Percentiles rank a stretch among this genome's conserved stretches.
phyloP scores from a whole-genome alignment of 2,797 vertebrate species.

The Centroberyx gerrardi region DNA sequence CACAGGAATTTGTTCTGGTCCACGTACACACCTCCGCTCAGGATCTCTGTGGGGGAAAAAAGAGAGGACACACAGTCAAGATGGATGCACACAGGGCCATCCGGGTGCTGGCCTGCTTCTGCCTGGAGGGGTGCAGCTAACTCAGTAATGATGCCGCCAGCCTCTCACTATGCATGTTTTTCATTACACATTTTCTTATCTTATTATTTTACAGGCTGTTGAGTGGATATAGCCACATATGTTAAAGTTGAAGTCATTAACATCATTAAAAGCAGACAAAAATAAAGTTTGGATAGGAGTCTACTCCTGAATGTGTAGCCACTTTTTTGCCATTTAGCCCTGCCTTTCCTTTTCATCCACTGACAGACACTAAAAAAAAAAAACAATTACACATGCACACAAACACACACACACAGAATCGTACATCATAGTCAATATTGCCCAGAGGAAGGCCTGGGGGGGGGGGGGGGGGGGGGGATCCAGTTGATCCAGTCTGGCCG shows the following conservation, averaged over 20 bases:
- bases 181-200: not conserved
- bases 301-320: no score
- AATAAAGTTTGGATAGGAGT: no score
- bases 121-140: constrained; percentile 2
- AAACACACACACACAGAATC: not conserved
- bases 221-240: constrained; percentile 10
- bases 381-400: no score
- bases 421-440: not conserved
- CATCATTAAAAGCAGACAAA: not conserved
- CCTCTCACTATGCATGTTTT: not conserved
- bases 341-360: not conserved
- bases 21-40: constrained; percentile 96
- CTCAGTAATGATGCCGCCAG: not conserved
- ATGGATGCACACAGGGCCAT: not conserved
- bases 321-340: not conserved
- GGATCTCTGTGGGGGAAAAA: constrained; percentile 89
- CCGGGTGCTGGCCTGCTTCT: not conserved
- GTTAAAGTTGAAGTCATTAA: constrained; percentile 15
- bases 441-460: not conserved
- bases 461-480: not conserved
- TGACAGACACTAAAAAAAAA: no score
- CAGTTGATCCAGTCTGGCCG: constrained; percentile 14
- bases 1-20: constrained; percentile 98
- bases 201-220: constrained; percentile 15
- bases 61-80: constrained; percentile 19